A percentile compares a stretch with the other conserved stretches of the same genome.
Conservation (phyloP, 2,113 vertebrate species). For the Centropus bengalensis region DNA sequence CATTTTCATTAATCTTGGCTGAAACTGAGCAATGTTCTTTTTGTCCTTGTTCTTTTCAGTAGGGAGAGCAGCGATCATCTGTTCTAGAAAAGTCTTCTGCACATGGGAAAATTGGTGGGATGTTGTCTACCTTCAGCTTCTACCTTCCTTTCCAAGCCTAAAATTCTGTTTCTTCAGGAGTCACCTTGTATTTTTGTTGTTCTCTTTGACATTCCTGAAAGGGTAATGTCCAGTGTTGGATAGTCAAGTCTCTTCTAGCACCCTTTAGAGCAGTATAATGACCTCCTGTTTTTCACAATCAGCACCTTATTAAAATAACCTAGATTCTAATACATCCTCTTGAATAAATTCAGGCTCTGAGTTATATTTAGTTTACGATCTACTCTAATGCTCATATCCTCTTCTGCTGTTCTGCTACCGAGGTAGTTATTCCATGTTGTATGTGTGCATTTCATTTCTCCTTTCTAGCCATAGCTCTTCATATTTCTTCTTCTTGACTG, state of each 20-base stretch:
- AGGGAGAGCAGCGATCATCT: background rate
- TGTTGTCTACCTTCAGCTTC: background rate
- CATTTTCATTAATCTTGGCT: background rate
- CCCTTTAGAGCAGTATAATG: background rate
- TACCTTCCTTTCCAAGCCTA: background rate
- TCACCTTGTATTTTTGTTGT: background rate
- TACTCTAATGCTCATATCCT: conserved; percentile 54
- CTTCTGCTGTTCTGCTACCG: conserved; percentile 55
- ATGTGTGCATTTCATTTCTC: conserved; percentile 47
- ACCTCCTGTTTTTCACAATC: conserved; percentile 40
- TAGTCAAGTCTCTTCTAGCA: background rate
- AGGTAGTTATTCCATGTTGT: background rate
- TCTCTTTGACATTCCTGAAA: background rate
- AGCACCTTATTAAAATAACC: conserved; percentile 72
- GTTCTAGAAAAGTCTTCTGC: background rate
- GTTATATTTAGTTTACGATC: conserved; percentile 70
- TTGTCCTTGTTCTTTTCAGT: background rate
- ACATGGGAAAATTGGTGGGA: background rate
- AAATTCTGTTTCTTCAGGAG: background rate
- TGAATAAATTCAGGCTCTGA: conserved; percentile 53
- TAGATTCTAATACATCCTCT: conserved; percentile 60
- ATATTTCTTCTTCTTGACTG: conserved; percentile 44
- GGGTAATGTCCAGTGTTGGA: background rate
- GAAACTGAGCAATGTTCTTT: background rate
- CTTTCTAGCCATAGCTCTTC: conserved; percentile 27